phyloP scores from a whole-genome alignment of 1,140 invertebrate species.

The Euschistus heros region DNA sequence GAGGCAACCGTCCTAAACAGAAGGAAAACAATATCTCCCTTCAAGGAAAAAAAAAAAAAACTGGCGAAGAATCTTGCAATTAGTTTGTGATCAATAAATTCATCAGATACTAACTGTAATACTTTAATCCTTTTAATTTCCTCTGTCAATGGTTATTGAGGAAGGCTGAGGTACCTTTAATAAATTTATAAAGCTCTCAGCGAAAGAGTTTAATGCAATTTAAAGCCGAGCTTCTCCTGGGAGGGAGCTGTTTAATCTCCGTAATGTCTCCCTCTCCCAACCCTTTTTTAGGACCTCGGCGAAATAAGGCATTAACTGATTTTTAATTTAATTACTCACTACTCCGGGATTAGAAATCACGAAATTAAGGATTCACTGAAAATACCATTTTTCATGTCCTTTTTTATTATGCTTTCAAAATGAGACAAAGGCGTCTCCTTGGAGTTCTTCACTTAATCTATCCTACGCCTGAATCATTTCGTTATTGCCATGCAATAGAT shows the following conservation, averaged over 20 bases:
- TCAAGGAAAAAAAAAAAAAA: no score
- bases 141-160: no score
- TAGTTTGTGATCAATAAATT: no score
- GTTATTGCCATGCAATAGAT: no score
- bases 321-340: constrained; percentile 7
- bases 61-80: no score
- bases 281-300: neutral
- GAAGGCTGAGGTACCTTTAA: neutral
- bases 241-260: neutral
- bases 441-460: no score
- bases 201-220: constrained; percentile 4
- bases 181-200: neutral
- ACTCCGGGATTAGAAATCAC: neutral
- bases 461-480: no score
- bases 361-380: neutral
- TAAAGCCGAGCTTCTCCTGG: neutral
- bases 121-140: no score
- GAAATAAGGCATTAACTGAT: constrained; percentile 5
- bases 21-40: no score
- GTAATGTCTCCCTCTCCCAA: neutral
- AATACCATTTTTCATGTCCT: constrained; percentile 4
- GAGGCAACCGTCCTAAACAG: no score
- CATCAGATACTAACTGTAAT: no score
- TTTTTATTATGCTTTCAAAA: neutral
- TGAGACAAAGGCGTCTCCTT: neutral